Evolutionary conservation across 2,797 vertebrate genomes (phyloP).

Genomic region (Acomys russatus): DNA sequence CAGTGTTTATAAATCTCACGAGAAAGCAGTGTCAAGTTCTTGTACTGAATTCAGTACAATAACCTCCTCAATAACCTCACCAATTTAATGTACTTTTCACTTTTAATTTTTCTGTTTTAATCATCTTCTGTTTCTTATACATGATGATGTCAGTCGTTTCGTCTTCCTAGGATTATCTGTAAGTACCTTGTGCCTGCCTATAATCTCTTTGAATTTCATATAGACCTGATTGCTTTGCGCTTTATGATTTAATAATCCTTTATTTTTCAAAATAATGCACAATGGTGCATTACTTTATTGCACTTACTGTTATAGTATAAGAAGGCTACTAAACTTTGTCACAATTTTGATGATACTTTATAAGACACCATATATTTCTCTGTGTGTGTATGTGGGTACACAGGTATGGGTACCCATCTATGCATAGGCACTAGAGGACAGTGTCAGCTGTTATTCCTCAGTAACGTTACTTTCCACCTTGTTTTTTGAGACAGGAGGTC

Average conservation of each 20-base stretch:
- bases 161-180: neutral
- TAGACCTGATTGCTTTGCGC: neutral
- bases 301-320: neutral
- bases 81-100: neutral
- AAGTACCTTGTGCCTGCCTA: neutral
- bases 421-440: neutral
- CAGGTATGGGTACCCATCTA: neutral
- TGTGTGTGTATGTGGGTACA: neutral
- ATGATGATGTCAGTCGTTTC: neutral
- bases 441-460: neutral
- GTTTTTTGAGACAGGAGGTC: neutral
- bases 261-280: neutral
- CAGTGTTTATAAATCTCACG: neutral
- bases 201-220: constrained; percentile 30
- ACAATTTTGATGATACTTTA: neutral
- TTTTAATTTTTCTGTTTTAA: constrained; percentile 47
- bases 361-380: constrained; percentile 21
- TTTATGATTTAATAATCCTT: constrained; percentile 60
- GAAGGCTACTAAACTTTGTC: constrained; percentile 10
- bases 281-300: neutral
- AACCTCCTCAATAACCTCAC: neutral
- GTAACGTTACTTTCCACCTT: neutral
- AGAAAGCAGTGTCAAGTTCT: neutral
- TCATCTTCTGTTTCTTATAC: constrained; percentile 17
- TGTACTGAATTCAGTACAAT: neutral